These are phyloP conservation scores for Panorpa germanica DNA, from an alignment of 2,888 invertebrate species.

Conservation along the genomic window DNA sequence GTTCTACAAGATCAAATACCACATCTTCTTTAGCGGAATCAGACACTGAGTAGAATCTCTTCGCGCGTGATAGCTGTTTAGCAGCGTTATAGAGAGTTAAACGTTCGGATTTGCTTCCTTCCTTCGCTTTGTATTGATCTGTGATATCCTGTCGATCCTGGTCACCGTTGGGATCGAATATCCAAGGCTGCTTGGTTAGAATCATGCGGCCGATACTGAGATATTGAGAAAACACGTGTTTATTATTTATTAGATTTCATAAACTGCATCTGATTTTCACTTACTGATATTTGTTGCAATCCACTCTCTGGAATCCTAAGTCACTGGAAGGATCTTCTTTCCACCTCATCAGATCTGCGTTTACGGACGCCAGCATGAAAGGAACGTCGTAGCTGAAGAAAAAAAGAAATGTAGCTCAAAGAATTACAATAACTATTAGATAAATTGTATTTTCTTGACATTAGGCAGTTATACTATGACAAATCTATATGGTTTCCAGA, in stretches of 20 bases:
- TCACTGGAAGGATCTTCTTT: conserved; percentile 41
- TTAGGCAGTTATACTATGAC: too few relatives aligned
- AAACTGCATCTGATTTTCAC: conserved; percentile 15
- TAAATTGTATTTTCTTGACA: too few relatives aligned
- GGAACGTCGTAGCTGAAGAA: conserved; percentile 48
- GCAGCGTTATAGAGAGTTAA: conserved; percentile 58
- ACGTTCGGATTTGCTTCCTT: conserved; percentile 55
- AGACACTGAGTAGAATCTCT: conserved; percentile 42
- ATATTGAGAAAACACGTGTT: conserved; percentile 9
- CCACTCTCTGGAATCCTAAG: conserved; percentile 45
- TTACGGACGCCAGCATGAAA: conserved; percentile 66
- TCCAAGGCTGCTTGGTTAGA: conserved; percentile 52
- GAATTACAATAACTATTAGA: too few relatives aligned
- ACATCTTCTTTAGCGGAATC: conserved; percentile 37
- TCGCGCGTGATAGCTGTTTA: conserved; percentile 42
- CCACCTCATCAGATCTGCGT: conserved; percentile 70
- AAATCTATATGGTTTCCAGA: too few relatives aligned
- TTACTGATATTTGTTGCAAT: conserved; percentile 56
- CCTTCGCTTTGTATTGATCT: conserved; percentile 44
- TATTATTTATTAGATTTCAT: neutral
- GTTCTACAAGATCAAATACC: conserved; percentile 39
- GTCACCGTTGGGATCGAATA: conserved; percentile 52
- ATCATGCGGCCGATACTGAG: conserved; percentile 54
- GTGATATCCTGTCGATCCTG: conserved; percentile 53
- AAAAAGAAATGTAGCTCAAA: too few relatives aligned